Conservation (phyloP, 2,888 invertebrate genomes). For the Leptopterna dolabrata region DNA sequence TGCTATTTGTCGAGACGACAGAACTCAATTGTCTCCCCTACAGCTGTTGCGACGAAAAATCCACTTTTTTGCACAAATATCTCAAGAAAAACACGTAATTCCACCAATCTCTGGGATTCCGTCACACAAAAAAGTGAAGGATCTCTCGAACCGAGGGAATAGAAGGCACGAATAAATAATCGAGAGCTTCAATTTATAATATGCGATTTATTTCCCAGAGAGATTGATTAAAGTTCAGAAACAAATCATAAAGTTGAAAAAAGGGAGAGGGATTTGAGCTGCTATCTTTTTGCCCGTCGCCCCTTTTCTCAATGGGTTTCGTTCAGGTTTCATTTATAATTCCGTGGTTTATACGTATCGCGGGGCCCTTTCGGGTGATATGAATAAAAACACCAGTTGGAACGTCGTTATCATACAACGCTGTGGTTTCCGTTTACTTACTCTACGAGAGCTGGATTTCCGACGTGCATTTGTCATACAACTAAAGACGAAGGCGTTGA, state of each 20-base stretch:
- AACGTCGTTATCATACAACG: not conserved
- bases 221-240: not conserved
- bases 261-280: not conserved
- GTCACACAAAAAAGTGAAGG: not conserved
- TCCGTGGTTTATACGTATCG: not conserved
- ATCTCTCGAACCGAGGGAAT: not conserved
- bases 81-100: not conserved
- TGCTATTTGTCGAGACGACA: too few species aligned
- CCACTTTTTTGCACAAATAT: too few species aligned
- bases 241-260: not conserved
- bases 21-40: too few species aligned
- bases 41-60: too few species aligned
- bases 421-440: not conserved
- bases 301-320: not conserved
- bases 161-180: not conserved
- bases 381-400: not conserved
- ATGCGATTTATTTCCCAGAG: not conserved
- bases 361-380: not conserved
- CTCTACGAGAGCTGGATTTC: too few species aligned
- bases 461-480: too few species aligned
- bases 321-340: not conserved
- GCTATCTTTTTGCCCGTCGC: not conserved
- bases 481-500: too few species aligned
- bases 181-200: not conserved
- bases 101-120: not conserved